These are phyloP conservation scores for Sardina pilchardus DNA, from an alignment of 2,113 vertebrate species.

Conservation along the genomic window DNA sequence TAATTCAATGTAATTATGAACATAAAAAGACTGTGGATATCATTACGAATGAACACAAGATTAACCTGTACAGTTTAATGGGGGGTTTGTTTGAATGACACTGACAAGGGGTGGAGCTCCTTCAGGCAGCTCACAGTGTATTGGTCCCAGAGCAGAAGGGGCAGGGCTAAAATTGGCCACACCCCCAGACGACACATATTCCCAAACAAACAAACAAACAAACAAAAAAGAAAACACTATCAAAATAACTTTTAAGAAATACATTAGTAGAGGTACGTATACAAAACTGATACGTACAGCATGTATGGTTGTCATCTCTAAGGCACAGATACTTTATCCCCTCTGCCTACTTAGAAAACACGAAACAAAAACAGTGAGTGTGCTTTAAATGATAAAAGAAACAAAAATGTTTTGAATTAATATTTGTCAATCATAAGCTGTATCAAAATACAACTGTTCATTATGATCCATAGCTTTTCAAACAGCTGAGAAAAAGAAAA, in stretches of 20 bases:
- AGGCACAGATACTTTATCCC: slow-evolving; percentile 65
- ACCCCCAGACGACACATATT: background rate
- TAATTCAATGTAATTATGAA: background rate
- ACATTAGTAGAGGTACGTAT: background rate
- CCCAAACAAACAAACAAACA: background rate
- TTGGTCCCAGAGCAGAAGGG: slow-evolving; percentile 19
- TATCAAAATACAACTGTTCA: slow-evolving; percentile 15
- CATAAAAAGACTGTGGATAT: background rate
- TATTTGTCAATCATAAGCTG: slow-evolving; percentile 27
- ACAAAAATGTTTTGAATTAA: slow-evolving; percentile 7
- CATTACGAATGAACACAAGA: background rate
- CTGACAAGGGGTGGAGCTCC: background rate
- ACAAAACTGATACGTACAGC: background rate
- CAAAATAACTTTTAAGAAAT: background rate
- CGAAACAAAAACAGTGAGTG: background rate
- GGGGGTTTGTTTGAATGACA: background rate
- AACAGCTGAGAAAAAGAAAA: background rate
- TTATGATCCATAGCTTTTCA: background rate
- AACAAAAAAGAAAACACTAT: background rate
- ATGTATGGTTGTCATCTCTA: slow-evolving; percentile 57
- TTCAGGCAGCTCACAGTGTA: slow-evolving; percentile 31
- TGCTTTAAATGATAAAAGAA: background rate
- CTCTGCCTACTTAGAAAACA: slow-evolving; percentile 34
- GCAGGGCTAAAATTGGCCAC: background rate
- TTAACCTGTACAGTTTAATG: background rate